Conservation (phyloP, 2,113 vertebrate species). For the Morphnarchus princeps region DNA sequence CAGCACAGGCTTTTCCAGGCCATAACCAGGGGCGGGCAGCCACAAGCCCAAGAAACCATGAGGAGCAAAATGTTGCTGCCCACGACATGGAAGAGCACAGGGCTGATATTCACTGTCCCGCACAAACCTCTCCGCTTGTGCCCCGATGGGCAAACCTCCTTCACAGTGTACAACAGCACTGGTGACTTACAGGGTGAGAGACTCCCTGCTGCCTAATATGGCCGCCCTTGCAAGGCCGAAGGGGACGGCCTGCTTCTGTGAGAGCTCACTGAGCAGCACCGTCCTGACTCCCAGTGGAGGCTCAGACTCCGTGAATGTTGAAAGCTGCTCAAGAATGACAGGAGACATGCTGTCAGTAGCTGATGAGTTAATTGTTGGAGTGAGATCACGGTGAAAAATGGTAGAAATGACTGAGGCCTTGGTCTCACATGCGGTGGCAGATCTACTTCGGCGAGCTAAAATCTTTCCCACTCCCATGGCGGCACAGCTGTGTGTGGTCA, state of each 20-base stretch:
- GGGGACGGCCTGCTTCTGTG: neutral
- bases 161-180: neutral
- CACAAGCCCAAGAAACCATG: neutral
- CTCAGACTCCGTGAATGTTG: neutral
- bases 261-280: neutral
- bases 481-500: neutral
- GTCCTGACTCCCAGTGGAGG: neutral
- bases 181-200: neutral
- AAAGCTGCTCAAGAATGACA: neutral
- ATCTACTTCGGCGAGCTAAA: neutral
- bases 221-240: neutral
- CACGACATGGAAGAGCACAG: neutral
- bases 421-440: neutral
- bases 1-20: neutral
- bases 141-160: neutral
- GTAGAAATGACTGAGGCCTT: neutral
- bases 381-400: neutral
- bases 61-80: neutral
- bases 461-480: fast-evolving
- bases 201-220: neutral
- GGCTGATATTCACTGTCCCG: neutral
- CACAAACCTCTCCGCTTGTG: neutral
- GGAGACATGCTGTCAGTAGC: neutral
- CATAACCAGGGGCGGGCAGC: neutral
- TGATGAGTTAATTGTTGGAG: neutral